Base-by-base conservation (phyloP, 2,888 invertebrate species). In the Pammene fasciana region DNA sequence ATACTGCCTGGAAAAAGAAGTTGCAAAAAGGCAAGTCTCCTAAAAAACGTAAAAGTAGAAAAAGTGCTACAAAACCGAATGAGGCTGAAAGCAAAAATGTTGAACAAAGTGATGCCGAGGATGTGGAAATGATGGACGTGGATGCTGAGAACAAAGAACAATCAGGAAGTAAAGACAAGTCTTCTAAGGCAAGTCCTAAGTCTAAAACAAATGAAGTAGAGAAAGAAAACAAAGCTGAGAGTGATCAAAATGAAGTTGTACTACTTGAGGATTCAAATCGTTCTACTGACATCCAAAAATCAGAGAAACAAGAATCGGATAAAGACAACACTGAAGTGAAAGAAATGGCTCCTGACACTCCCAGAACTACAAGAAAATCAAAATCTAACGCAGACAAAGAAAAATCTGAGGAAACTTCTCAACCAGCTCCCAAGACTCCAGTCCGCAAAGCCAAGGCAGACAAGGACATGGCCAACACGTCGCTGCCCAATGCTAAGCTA, bases 1-100 rank as follows among this genome's bases (percentile, higher is more conserved):
- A 92, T 74, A 81, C 79, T 8, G 92, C 88, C 8, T 78, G 83
- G 75, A 92, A 93, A 72, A 92, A 92, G 75, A 92, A 91, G 71
- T 76, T 84, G 13, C 87, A 85, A 65, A 89, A 87, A 74, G 75
- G 82, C 7, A 81, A 76, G 54, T 56, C 77, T 43, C 77, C 80
- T 55, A 90, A 86, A 74, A 88, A 83, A 74, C 86, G 80, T 72
- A 80, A 74, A 75, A 74, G 59, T 41, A 81, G 75, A 61, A 80
- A 75, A 45, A 79, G 73, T n/a, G 18, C 65, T 16, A 50, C 75
- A 0, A 77, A 75, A 72, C 16, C 41, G 8, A 80, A 78, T 74
- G 73, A 60, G 14, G 65, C 72, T 46, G 76, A 80, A 57, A 67
- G 50, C 61, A 74, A 73, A 67, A 72, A 71, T 57, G 77, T 75